Base-by-base conservation (phyloP, 2,888 invertebrate genomes). In the Scaptomyza cyrtandrae region DNA sequence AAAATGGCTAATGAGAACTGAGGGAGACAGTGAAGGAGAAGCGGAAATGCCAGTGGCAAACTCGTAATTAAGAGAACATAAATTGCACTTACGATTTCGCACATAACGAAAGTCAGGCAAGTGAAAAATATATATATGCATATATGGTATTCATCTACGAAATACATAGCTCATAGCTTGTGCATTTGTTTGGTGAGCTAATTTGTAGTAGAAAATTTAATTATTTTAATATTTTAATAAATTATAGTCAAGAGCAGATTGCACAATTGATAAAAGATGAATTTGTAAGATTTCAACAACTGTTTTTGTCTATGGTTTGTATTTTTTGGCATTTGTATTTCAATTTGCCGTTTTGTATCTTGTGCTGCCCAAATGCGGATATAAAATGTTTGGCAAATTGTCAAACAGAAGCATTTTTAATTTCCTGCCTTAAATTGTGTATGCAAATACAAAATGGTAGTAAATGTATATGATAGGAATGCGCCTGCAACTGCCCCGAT, bases 321-420 rank as follows among this genome's bases (percentile, higher is more conserved):
- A 56, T 63, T 61, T 39, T 41, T 61, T 41, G 46, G 45, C 54
- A 76, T 76, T 78, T 58, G 49, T 75, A 78, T 64, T 80, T 79
- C 57, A 72, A 78, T 78, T 82, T 75, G 46, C 29, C 41, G 24
- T 62, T 49, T 27, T 24, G 35, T 43, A 75, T 53, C 50, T 74
- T 57, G 37, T 53, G 39, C 39, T 59, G 76, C 50, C 62, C 63
- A 74, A 86, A 73, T 68, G 69, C 75, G 76, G 82, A 81, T 81
- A 66, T 71, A 77, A 75, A 79, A 82, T 86, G 69, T 80, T 77
- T 86, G 89, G 82, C 87, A 85, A 82, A 86, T 86, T 82, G 87
- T 82, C 89, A 89, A 89, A 88, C 80, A 77, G 77, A 71, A 83
- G 72, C 72, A 78, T 79, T 83, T 83, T 83, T 83, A 83, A 83